phyloP scores from a whole-genome alignment of 2,113 vertebrate genomes.

The Xenotilapia longispinis region DNA sequence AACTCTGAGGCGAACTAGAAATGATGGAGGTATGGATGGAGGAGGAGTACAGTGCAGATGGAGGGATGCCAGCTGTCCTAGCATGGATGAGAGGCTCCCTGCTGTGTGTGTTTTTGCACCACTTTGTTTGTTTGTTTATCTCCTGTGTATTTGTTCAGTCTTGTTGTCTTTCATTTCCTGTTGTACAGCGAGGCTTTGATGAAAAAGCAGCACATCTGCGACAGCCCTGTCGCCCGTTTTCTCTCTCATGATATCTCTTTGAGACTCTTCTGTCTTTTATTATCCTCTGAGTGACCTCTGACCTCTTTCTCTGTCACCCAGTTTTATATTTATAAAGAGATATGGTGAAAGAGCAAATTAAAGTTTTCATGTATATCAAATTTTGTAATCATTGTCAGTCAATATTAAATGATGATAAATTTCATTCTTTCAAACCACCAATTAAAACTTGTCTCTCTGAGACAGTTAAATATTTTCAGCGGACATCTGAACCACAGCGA shows the following conservation, averaged over 20 bases:
- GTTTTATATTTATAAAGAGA: not conserved
- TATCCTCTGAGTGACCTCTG: not conserved
- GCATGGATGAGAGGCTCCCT: not conserved
- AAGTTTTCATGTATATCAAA: not conserved
- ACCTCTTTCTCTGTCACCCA: not conserved
- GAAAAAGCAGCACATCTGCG: not conserved
- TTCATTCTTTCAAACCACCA: not conserved
- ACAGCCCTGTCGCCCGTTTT: not conserved
- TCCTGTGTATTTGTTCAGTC: not conserved
- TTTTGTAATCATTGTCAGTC: not conserved
- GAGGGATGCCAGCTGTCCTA: not conserved
- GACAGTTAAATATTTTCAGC: not conserved
- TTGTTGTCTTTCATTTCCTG: conserved; percentile 1
- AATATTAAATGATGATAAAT: not conserved
- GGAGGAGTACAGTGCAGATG: not conserved
- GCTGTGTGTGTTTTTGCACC: not conserved
- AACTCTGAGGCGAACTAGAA: not conserved
- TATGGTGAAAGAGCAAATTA: not conserved
- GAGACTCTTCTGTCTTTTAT: not conserved
- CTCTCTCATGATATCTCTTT: not conserved
- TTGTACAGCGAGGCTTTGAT: not conserved
- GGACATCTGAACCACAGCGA: not conserved
- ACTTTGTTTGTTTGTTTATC: conserved; percentile 12
- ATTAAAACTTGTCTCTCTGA: not conserved
- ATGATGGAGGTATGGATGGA: not conserved